A percentile compares a stretch with the other conserved stretches of the same genome.
Conservation (phyloP, 2,888 invertebrate genomes). For the Cheilosia vulpina region DNA sequence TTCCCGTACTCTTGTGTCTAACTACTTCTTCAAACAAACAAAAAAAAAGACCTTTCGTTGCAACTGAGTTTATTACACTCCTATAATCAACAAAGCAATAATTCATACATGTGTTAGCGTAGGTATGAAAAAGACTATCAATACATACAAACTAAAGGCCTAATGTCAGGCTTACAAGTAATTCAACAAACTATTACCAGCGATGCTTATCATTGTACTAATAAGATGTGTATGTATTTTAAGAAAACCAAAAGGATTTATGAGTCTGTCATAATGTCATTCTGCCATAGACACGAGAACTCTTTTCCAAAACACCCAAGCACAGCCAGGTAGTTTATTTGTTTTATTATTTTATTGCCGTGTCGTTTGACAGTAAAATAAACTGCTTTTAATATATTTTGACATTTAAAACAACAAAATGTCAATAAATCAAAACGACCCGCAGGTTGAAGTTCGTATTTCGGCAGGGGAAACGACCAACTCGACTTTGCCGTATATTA, state of each 20-base stretch:
- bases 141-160: too few species aligned
- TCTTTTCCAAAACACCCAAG: background rate
- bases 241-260: background rate
- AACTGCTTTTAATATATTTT: background rate
- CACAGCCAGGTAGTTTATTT: background rate
- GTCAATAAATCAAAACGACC: constrained; percentile 4
- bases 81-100: too few species aligned
- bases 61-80: too few species aligned
- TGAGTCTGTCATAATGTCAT: constrained; percentile 9
- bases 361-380: background rate
- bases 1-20: too few species aligned
- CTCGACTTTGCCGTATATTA: constrained; percentile 51
- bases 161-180: too few species aligned
- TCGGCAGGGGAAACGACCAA: constrained; percentile 11
- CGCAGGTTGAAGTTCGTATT: background rate
- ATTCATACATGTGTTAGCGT: too few species aligned
- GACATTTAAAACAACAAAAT: background rate
- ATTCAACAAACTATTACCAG: too few species aligned
- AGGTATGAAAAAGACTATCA: too few species aligned
- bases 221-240: background rate
- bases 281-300: background rate
- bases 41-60: too few species aligned
- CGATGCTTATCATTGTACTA: background rate
- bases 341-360: constrained; percentile 7
- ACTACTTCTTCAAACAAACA: too few species aligned